These are phyloP conservation scores for Matsumurasca onukii DNA, from an alignment of 1,140 invertebrate genomes.

Conservation along the genomic window DNA sequence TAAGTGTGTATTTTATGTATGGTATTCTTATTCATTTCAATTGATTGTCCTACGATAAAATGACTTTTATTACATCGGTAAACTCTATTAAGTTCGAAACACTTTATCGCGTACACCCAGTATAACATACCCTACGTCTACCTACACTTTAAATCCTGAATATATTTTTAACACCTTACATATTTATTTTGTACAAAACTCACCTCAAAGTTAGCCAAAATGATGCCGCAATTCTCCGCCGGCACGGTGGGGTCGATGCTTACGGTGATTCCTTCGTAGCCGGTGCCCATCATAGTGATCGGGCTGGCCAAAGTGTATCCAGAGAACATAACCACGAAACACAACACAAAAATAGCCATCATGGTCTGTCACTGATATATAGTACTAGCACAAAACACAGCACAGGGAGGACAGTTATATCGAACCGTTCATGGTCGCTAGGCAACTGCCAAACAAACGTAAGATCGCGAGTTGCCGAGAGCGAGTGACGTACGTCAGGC, in stretches of 20 bases:
- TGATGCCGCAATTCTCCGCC: constrained; percentile 32
- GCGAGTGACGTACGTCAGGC: background rate
- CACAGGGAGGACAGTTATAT: background rate
- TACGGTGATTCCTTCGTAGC: constrained; percentile 34
- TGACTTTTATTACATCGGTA: too few species aligned
- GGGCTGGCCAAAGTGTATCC: background rate
- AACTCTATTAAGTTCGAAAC: too few species aligned
- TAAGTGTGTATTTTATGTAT: too few species aligned
- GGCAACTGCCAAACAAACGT: constrained; percentile 19
- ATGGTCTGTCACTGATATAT: constrained; percentile 20
- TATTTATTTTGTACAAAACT: too few species aligned
- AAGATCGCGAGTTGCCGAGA: background rate
- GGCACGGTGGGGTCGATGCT: constrained; percentile 35
- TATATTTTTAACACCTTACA: too few species aligned
- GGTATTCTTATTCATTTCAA: too few species aligned
- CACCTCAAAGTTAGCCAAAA: constrained; percentile 35
- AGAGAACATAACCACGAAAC: background rate
- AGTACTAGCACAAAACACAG: background rate
- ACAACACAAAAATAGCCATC: constrained; percentile 14
- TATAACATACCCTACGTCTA: too few species aligned
- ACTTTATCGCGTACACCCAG: too few species aligned
- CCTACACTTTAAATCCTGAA: too few species aligned
- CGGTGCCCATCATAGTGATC: constrained; percentile 15
- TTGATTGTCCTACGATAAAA: too few species aligned
- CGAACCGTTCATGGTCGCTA: constrained; percentile 15